Evolutionary conservation across 1,140 invertebrate genomes (phyloP).

Genomic region (Belonocnema kinseyi): DNA sequence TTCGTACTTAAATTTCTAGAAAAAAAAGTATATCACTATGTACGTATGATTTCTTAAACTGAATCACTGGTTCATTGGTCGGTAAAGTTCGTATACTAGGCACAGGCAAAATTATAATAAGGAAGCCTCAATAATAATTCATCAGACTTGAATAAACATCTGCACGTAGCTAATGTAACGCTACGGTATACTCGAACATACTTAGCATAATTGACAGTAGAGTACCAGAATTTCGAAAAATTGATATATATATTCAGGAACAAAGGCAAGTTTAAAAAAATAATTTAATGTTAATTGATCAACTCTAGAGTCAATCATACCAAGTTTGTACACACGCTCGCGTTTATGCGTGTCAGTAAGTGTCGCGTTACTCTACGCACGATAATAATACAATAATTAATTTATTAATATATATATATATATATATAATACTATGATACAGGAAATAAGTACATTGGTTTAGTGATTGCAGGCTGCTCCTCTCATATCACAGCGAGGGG

Average conservation of each 20-base stretch:
- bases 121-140: constrained; percentile 30
- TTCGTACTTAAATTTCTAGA: constrained; percentile 15
- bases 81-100: constrained; percentile 29
- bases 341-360: constrained; percentile 35
- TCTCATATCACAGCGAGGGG: constrained; percentile 77
- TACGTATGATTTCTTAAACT: constrained; percentile 19
- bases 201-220: not conserved
- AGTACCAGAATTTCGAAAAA: not conserved
- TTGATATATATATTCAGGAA: not conserved
- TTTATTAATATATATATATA: constrained; percentile 44
- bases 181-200: not conserved
- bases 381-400: constrained; percentile 60
- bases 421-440: constrained; percentile 74
- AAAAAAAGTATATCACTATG: constrained; percentile 22
- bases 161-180: constrained; percentile 13
- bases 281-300: not conserved
- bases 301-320: not conserved
- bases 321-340: constrained; percentile 16
- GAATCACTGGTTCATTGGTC: constrained; percentile 31
- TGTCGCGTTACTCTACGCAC: constrained; percentile 46
- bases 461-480: constrained; percentile 77
- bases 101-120: constrained; percentile 31
- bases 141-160: constrained; percentile 28
- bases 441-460: constrained; percentile 77
- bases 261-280: not conserved